These are phyloP conservation scores for Macroglossus sobrinus DNA, from an alignment of 2,113 vertebrate genomes.

Conservation along the genomic window DNA sequence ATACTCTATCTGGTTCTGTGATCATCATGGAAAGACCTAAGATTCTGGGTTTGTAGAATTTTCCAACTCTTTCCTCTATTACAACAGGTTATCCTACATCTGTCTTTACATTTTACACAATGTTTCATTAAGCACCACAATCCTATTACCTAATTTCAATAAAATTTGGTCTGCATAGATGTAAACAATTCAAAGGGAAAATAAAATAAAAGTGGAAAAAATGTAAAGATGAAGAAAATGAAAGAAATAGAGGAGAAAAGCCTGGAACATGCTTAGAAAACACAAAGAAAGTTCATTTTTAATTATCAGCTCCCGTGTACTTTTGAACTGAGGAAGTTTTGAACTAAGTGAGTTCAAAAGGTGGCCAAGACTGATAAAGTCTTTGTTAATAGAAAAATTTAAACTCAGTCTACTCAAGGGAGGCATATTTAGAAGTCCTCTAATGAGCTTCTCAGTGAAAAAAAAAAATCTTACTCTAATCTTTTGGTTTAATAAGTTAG, in stretches of 20 bases:
- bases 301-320: constrained; percentile 33
- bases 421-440: constrained; percentile 28
- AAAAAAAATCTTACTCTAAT: background rate
- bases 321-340: constrained; percentile 58
- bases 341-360: constrained; percentile 62
- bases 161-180: background rate
- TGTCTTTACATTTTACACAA: background rate
- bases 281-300: background rate
- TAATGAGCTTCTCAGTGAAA: constrained; percentile 32
- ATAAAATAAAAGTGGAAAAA: background rate
- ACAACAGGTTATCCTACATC: background rate
- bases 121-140: background rate
- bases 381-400: constrained; percentile 58
- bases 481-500: constrained; percentile 39
- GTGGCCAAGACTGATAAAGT: constrained; percentile 46
- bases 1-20: background rate
- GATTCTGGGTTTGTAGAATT: background rate
- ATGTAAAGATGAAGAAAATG: background rate
- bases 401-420: constrained; percentile 29
- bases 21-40: background rate
- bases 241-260: background rate
- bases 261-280: background rate
- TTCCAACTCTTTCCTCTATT: background rate
- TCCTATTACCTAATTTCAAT: background rate
- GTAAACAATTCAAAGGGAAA: background rate